Evolutionary conservation across 2,113 vertebrate genomes (phyloP), one percentile per base, ranked within the genome.

Genomic region (Bungarus multicinctus): DNA sequence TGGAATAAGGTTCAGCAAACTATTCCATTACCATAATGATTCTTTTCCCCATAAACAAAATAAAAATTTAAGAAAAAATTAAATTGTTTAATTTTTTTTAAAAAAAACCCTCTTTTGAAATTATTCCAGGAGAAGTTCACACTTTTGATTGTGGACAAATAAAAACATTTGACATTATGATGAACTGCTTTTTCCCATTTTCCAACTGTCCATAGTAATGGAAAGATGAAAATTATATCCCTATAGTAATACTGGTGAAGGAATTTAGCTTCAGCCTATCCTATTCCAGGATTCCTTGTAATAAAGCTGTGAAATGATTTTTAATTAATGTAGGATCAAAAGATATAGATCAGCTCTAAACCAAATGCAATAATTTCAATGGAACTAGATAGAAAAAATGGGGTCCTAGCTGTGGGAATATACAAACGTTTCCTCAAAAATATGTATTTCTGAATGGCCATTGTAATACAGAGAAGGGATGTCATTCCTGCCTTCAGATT

Each of bases 401-500:
- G 1, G 39, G 43, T 85, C 69, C 53, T 87, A 60, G 3, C 60
- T 8, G 34, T 18, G 16, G n/a, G 69, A 20, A 54, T 85, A 90
- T 27, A 43, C 7, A 5, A n/a, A 53, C 34, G n/a, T 34, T 88
- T 20, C 52, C 10, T 34, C 27, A 54, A 88, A 39, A 89, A 47
- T 18, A 3, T 30, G 89, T 2, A 85, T 87, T 92, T 52, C 10
- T 1, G 0, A 90, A 54, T 45, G 23, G 50, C 9, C 89, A 45
- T 2, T 85, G 11, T 90, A 85, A 64, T 3, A 16, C 25, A 27
- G 18, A 57, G 47, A 69, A 53, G 45, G 20, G 55, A 45, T 90
- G 88, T 87, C 3, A 6, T 1, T 22, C 4, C 39, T 30, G 30
- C 43, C 45, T 0, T 52, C 0, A 3, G 2, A 11, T 12, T n/a